Conservation (phyloP, 2,797 vertebrate genomes). For the Pseudocheirus occidentalis region DNA sequence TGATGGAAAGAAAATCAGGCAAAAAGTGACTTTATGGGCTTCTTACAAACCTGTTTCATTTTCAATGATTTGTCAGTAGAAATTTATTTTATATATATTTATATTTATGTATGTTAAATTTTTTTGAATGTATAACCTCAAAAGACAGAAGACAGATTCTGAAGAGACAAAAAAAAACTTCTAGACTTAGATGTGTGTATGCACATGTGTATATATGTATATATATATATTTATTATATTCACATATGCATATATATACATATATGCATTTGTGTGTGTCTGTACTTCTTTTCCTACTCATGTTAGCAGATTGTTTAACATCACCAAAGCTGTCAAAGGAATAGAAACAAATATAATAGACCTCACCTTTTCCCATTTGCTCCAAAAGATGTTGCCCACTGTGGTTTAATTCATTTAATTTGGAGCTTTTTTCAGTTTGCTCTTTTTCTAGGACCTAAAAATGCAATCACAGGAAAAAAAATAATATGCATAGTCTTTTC, state of each 20-base stretch:
- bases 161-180: slow-evolving; percentile 10
- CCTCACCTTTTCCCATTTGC: slow-evolving; percentile 89
- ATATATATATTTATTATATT: too few relatives aligned
- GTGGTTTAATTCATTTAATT: slow-evolving; percentile 84
- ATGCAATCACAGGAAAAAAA: slow-evolving; percentile 55
- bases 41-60: neutral
- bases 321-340: neutral
- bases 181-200: neutral
- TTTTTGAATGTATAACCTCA: too few relatives aligned
- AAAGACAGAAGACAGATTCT: neutral
- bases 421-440: slow-evolving; percentile 83
- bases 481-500: slow-evolving; percentile 25
- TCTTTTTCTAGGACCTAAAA: slow-evolving; percentile 88
- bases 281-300: neutral
- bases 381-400: slow-evolving; percentile 87
- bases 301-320: neutral
- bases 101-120: neutral
- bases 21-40: neutral
- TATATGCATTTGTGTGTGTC: too few relatives aligned
- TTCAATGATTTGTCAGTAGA: neutral
- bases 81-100: neutral
- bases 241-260: too few relatives aligned
- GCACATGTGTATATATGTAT: too few relatives aligned
- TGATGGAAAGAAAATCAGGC: neutral
- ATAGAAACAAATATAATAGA: neutral